Evolutionary conservation across 2,888 invertebrate genomes (phyloP).

Genomic region (Crioceris asparagi): DNA sequence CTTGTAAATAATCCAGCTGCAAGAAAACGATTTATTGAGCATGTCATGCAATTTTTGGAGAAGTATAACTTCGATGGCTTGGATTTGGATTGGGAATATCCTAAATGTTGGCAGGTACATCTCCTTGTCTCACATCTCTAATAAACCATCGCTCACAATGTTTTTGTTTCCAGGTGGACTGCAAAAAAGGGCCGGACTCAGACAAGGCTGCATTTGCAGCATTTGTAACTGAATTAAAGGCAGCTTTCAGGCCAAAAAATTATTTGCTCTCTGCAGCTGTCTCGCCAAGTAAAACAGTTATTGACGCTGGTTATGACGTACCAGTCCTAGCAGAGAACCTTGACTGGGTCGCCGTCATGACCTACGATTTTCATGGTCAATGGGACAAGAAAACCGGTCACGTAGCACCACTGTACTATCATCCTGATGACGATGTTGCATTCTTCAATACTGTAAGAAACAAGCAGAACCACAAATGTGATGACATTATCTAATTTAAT

Average conservation of each 20-base stretch:
- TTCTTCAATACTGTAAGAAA: slow-evolving; percentile 70
- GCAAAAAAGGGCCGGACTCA: slow-evolving; percentile 70
- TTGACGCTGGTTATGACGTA: slow-evolving; percentile 78
- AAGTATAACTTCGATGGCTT: slow-evolving; percentile 83
- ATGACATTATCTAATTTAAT: neutral
- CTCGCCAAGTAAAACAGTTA: slow-evolving; percentile 77
- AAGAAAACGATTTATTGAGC: slow-evolving; percentile 61
- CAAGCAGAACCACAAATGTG: neutral
- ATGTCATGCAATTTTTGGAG: slow-evolving; percentile 65
- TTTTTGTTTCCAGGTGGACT: slow-evolving; percentile 55
- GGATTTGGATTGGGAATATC: slow-evolving; percentile 94
- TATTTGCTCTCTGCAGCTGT: slow-evolving; percentile 73
- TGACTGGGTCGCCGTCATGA: slow-evolving; percentile 89
- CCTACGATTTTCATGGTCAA: slow-evolving; percentile 84
- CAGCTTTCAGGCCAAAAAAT: slow-evolving; percentile 35
- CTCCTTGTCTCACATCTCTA: neutral
- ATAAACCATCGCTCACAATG: neutral
- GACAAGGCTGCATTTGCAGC: slow-evolving; percentile 73
- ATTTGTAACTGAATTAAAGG: slow-evolving; percentile 61
- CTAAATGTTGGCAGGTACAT: slow-evolving; percentile 76
- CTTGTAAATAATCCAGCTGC: slow-evolving; percentile 67
- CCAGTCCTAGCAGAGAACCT: slow-evolving; percentile 60
- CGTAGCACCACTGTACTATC: slow-evolving; percentile 73
- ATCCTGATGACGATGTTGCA: slow-evolving; percentile 69
- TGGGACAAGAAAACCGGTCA: slow-evolving; percentile 90